phyloP scores from a whole-genome alignment of 2,113 vertebrate genomes.

The Nansenia antarctica region DNA sequence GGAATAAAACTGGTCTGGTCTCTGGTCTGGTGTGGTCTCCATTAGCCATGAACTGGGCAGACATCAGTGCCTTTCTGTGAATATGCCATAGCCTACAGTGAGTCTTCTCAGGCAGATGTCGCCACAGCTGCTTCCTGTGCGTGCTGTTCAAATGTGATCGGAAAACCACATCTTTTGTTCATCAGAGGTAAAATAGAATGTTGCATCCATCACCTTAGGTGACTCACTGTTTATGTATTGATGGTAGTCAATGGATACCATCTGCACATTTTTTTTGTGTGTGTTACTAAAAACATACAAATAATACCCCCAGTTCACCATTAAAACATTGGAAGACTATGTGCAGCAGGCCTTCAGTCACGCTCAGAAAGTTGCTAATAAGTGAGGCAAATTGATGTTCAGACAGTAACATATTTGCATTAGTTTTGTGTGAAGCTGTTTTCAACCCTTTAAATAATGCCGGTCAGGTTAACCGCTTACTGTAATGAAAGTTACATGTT shows the following conservation, averaged over 20 bases:
- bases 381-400: background rate
- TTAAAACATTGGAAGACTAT: background rate
- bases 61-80: background rate
- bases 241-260: conserved; percentile 26
- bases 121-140: conserved; percentile 1
- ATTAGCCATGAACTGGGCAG: too few species aligned
- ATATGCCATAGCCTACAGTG: background rate
- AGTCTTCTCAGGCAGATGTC: background rate
- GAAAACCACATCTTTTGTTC: conserved; percentile 17
- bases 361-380: background rate
- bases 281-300: background rate
- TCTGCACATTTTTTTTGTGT: background rate
- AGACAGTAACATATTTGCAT: background rate
- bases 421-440: background rate
- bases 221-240: conserved; percentile 47
- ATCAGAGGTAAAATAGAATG: background rate
- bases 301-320: background rate
- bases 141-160: conserved; percentile 10
- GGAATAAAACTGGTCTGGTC: too few species aligned
- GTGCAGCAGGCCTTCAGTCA: background rate
- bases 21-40: too few species aligned
- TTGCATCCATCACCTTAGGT: conserved; percentile 15
- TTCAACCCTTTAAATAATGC: background rate
- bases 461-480: background rate
- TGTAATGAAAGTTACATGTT: background rate